A percentile compares a stretch with the other conserved stretches of the same genome.
These are phyloP conservation scores for Ctenodactylus gundi DNA, from an alignment of 2,113 vertebrate species.

Conservation along the genomic window DNA sequence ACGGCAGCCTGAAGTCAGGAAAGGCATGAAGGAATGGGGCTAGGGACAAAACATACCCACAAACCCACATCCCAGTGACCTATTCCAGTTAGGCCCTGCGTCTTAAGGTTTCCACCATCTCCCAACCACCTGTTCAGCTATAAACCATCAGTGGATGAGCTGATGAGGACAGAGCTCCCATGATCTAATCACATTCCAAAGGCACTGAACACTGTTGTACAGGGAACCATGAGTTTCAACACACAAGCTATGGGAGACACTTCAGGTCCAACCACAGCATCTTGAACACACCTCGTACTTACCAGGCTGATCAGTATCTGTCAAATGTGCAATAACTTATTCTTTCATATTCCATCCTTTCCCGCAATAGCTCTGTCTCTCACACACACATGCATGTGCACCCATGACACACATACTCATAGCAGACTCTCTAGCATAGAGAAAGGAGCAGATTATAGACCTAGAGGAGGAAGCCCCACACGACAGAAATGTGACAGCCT, in stretches of 20 bases:
- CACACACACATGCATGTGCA: neutral
- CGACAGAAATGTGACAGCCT: neutral
- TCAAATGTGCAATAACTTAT: neutral
- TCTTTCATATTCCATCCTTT: neutral
- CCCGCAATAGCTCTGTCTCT: neutral
- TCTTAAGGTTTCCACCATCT: neutral
- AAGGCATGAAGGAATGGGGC: neutral
- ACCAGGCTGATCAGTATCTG: neutral
- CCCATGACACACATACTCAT: fast-evolving
- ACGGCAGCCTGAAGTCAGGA: neutral
- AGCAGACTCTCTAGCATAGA: neutral
- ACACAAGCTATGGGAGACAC: neutral
- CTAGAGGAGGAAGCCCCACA: neutral
- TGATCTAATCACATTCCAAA: too few species aligned
- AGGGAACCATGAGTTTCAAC: neutral
- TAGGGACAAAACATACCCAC: neutral
- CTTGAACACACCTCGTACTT: neutral
- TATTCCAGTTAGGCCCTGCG: neutral
- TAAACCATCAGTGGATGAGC: neutral
- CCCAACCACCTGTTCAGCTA: neutral
- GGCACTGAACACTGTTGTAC: neutral
- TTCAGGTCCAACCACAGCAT: neutral
- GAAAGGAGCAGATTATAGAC: neutral
- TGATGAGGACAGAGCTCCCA: neutral
- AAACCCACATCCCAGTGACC: neutral